These are phyloP conservation scores for Steatocranus sp. DNA, from an alignment of 2,797 vertebrate genomes.

Conservation along the genomic window DNA sequence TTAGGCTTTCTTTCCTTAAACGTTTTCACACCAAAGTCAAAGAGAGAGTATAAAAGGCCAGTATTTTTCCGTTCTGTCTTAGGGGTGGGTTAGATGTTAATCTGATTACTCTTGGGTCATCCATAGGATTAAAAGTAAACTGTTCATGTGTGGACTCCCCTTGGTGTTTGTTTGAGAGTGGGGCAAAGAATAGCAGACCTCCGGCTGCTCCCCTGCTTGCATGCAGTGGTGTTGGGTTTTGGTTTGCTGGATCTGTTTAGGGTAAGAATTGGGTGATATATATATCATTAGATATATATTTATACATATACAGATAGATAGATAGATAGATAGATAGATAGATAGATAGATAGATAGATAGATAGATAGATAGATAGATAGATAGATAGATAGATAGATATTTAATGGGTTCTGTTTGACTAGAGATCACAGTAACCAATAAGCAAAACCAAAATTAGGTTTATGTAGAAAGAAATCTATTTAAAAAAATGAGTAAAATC, in stretches of 20 bases:
- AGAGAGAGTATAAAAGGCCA: background rate
- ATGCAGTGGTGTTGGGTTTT: constrained; percentile 27
- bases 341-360: too few species aligned
- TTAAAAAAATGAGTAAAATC: background rate
- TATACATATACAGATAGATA: too few species aligned
- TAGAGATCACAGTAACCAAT: background rate
- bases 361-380: too few species aligned
- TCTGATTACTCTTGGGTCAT: constrained; percentile 51
- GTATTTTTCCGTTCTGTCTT: constrained; percentile 37
- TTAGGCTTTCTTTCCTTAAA: background rate
- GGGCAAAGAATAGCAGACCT: constrained; percentile 5
- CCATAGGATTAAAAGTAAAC: constrained; percentile 51
- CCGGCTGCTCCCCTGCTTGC: background rate
- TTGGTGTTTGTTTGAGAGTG: constrained; percentile 57
- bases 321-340: too few species aligned
- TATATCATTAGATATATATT: too few species aligned
- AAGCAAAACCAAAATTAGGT: accelerated
- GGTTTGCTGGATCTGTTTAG: constrained; percentile 13
- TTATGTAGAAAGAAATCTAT: background rate
- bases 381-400: too few species aligned
- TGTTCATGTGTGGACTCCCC: constrained; percentile 25
- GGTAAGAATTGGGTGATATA: background rate
- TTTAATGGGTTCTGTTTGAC: background rate
- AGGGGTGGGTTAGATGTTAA: constrained; percentile 36
- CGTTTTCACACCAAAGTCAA: background rate